Conservation (phyloP, 2,113 vertebrate species). For the Tonatia bakeri region DNA sequence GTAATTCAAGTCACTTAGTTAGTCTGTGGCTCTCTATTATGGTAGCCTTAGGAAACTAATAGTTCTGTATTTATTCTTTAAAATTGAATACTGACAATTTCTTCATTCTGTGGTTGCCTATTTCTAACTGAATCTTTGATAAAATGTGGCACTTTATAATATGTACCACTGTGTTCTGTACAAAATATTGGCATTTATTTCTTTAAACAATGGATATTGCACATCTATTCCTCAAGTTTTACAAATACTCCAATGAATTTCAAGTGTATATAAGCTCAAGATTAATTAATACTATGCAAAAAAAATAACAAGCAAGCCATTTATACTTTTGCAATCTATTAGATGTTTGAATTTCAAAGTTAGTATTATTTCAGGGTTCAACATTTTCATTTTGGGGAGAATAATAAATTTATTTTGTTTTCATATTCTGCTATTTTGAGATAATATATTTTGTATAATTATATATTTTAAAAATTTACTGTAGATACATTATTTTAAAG, state of each 20-base stretch:
- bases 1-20: not conserved
- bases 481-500: not conserved
- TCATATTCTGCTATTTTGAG: not conserved
- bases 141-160: not conserved
- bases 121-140: not conserved
- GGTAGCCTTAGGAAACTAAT: not conserved
- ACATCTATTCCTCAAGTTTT: not conserved
- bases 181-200: not conserved
- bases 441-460: not conserved
- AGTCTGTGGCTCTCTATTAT: not conserved
- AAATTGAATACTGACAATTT: not conserved
- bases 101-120: not conserved
- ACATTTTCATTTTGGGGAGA: not conserved
- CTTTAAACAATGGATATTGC: not conserved
- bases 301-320: not conserved
- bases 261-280: not conserved
- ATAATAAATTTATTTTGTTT: not conserved
- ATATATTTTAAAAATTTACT: constrained; percentile 16
- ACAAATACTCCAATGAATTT: not conserved
- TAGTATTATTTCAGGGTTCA: not conserved
- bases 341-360: not conserved
- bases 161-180: not conserved
- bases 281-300: not conserved
- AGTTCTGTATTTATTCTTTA: not conserved
- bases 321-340: not conserved